Percentiles rank a stretch among this genome's conserved stretches.
phyloP scores from a whole-genome alignment of 2,888 invertebrate genomes.

The Chloroclystis v-ata region DNA sequence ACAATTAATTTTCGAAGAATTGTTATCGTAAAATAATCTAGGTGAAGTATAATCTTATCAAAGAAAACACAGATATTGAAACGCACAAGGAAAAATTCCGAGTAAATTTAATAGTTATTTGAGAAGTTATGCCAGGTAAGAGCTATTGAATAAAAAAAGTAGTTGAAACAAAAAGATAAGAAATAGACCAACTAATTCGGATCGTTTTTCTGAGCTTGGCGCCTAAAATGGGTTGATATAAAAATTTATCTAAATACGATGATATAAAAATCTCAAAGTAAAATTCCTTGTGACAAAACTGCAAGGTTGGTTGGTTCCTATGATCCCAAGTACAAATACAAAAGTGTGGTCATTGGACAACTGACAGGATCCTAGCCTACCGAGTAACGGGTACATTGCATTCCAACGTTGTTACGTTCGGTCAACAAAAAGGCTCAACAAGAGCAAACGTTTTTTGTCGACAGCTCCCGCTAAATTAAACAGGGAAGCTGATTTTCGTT shows the following conservation, averaged over 20 bases:
- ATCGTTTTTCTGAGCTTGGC: too few relatives aligned
- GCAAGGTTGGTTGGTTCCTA: too few relatives aligned
- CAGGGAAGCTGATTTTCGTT: constrained; percentile 68
- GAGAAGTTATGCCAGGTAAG: too few relatives aligned
- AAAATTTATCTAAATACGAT: too few relatives aligned
- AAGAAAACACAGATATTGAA: constrained; percentile 41
- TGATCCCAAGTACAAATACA: too few relatives aligned
- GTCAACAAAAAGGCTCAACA: constrained; percentile 67
- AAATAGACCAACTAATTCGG: too few relatives aligned
- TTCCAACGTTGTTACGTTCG: constrained; percentile 65
- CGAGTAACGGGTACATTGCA: constrained; percentile 70
- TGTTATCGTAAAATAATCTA: constrained; percentile 15
- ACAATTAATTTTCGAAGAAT: constrained; percentile 11
- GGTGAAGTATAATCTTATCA: constrained; percentile 22
- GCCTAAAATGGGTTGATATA: too few relatives aligned
- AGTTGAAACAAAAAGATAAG: too few relatives aligned
- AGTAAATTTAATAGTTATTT: too few relatives aligned
- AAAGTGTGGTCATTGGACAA: constrained; percentile 30
- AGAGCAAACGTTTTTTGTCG: constrained; percentile 67
- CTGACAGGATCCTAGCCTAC: constrained; percentile 45
- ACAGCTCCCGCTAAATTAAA: constrained; percentile 73
- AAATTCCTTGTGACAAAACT: too few relatives aligned
- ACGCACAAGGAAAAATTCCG: constrained; percentile 42
- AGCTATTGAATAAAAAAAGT: too few relatives aligned
- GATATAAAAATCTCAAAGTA: too few relatives aligned